Conservation (phyloP, 2,888 invertebrate species). For the Synanthedon myopaeformis region DNA sequence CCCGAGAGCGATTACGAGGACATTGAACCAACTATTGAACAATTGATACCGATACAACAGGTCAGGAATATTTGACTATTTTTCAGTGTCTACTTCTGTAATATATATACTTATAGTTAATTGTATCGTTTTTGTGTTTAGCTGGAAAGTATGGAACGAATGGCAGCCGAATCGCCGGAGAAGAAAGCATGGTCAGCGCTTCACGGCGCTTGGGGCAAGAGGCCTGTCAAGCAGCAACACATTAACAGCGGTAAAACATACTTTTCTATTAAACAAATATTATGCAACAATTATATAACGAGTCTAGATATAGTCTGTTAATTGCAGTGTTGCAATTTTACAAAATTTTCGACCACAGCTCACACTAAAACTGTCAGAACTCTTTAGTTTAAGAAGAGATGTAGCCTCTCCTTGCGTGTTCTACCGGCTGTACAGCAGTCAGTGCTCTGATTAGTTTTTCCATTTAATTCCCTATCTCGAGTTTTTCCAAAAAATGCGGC, state of each 20-base stretch:
- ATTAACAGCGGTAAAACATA: slow-evolving; percentile 39
- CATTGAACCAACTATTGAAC: slow-evolving; percentile 42
- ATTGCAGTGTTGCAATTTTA: no score
- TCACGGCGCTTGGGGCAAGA: slow-evolving; percentile 82
- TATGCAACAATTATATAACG: background rate
- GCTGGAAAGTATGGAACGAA: slow-evolving; percentile 13
- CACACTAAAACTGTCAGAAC: no score
- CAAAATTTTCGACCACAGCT: no score
- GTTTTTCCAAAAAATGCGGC: no score
- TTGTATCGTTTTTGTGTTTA: background rate
- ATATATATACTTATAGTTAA: background rate
- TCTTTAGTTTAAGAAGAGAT: no score
- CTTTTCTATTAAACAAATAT: background rate
- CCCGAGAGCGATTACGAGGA: slow-evolving; percentile 51
- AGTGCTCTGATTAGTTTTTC: no score
- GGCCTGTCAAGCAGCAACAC: slow-evolving; percentile 60
- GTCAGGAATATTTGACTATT: slow-evolving; percentile 13
- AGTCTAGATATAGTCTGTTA: no score
- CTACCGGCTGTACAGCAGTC: no score
- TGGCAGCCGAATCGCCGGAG: slow-evolving; percentile 42
- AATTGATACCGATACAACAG: slow-evolving; percentile 41
- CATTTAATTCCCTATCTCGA: no score
- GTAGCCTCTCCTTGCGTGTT: no score
- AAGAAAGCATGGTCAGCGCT: slow-evolving; percentile 78
- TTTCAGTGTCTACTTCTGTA: background rate